phyloP scores from a whole-genome alignment of 2,888 invertebrate genomes.

The Cephus spinipes region DNA sequence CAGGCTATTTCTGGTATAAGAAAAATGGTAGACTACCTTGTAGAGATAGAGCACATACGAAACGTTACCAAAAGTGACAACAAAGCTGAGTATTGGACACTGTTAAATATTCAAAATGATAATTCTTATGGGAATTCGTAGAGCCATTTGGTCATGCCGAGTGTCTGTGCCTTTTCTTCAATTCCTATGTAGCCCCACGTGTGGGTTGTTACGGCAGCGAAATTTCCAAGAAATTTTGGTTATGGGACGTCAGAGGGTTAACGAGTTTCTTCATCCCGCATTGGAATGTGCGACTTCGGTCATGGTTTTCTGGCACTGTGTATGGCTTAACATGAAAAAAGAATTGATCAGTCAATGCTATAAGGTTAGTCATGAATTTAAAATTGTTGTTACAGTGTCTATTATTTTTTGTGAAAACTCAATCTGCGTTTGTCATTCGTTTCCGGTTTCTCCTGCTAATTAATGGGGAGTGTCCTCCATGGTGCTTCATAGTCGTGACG shows the following conservation, averaged over 20 bases:
- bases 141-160: not conserved
- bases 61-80: too few species aligned
- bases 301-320: not conserved
- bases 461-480: not conserved
- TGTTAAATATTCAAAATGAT: not conserved
- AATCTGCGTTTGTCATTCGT: not conserved
- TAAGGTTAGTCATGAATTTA: not conserved
- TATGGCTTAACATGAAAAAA: not conserved
- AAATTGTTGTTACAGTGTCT: not conserved
- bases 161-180: not conserved
- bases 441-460: not conserved
- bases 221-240: not conserved
- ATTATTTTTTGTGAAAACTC: not conserved
- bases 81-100: not conserved
- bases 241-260: not conserved
- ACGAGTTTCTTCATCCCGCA: not conserved
- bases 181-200: not conserved
- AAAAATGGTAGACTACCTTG: too few species aligned
- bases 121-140: not conserved
- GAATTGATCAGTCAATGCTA: too few species aligned
- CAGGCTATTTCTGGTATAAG: too few species aligned
- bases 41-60: too few species aligned
- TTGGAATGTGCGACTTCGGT: not conserved
- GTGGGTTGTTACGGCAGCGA: not conserved
- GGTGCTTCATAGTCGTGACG: not conserved